Evolutionary conservation across 2,797 vertebrate species (phyloP), one percentile per base, ranked within the genome.

Genomic region (Eupleurogrammus muticus): DNA sequence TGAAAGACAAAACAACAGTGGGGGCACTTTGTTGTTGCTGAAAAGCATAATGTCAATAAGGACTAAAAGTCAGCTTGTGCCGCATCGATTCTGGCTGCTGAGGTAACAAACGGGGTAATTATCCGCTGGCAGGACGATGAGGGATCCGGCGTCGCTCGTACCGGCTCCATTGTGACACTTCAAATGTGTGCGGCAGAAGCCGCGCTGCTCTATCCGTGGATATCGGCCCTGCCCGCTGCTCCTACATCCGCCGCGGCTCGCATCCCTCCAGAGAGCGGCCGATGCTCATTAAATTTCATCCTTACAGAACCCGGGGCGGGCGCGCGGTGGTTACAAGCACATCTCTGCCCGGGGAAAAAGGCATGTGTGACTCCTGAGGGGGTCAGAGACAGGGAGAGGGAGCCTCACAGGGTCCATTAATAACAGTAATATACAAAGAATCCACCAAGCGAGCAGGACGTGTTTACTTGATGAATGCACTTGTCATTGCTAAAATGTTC

Each of bases 381-480:
- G 69, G 34, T 72, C 42, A 75, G 34, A 17, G 20, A 49, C 23
- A 44, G 28, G 49, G 20, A 19, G 53, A 63, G 21, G 28, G 9
- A 21, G 50, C 2, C 10, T 34, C 57, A 63, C 13, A 7, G 34
- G 40, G n/a, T 23, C 13, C 46, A 59, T 70, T 61, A 61, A 62
- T 60, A 66, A 70, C 63, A 76, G 71, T 66, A 66, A 71, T 64
- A 78, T 17, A 46, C 66, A 56, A 46, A 42, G 42, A 66, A 70
- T 55, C 76, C 58, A 67, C 53, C 59, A 5, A 9, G 59, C 35
- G 64, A 82, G 67, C 44, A 74, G 53, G 47, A 14, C 40, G 53
- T 76, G 75, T 82, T 73, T 64, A 62, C 70, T 77, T 86, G 84
- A 89, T 91, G 62, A 90, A 91, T 87, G 79, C 71, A 81, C 74